Base-by-base conservation (phyloP, 2,797 vertebrate genomes). In the Gymnodraco acuticeps region DNA sequence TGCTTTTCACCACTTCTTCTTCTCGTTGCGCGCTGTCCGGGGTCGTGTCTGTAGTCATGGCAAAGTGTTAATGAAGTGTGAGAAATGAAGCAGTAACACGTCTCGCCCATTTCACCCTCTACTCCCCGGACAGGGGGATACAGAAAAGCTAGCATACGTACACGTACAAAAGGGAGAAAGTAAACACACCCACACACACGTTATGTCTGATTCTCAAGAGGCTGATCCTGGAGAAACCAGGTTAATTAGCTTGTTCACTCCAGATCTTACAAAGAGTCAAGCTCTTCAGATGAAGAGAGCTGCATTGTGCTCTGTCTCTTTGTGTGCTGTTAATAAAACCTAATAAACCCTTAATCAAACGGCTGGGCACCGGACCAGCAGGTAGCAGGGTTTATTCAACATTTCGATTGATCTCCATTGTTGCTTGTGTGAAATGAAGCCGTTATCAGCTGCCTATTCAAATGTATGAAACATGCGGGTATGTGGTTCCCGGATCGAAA, bases 61-160 rank as follows among this genome's bases (percentile, higher is more conserved):
- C 54, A 15, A 82, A 89, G 94, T 96, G 95, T 94, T 97, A 97
- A 97, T 97, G 95, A 97, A 96, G 96, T 97, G 95, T 94, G 95
- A 97, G 96, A 95, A 96, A 95, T 94, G 94, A 92, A 90, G 95
- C 95, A 94, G 94, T 94, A 94, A 95, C 94, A 94, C 78, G 91
- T 95, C 95, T 96, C 91, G 89, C 86, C 90, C 84, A 75, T 87
- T 96, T 96, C 93, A 83, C 81, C 84, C 80, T 75, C 50, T 31
- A 52, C 82, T 87, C 90, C 85, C 84, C 2, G 64, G 83, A 81
- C 87, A 48, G 77, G 67, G 61, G 68, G 71, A 73, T 75, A 70
- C 61, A 81, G 64, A 67, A 73, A 82, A 61, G 61, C 75, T 46
- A 43, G 33, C 42, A 19, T 51, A 64, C 31, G 55, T 17, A 54